Evolutionary conservation across 1,140 invertebrate genomes (phyloP).

Genomic region (Calephelis nemesis): DNA sequence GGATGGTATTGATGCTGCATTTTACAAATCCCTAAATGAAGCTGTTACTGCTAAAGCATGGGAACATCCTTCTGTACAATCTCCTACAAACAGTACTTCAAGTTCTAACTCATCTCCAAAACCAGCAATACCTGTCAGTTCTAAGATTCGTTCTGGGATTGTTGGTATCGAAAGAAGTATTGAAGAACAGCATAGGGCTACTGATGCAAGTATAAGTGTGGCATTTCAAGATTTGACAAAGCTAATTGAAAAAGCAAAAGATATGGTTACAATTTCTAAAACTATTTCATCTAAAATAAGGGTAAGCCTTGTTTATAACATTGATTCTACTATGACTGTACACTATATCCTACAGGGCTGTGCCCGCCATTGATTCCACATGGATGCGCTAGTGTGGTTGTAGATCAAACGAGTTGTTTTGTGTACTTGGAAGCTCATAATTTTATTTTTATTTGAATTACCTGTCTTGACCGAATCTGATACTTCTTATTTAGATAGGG

Average conservation of each 20-base stretch:
- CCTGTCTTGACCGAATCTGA: no score
- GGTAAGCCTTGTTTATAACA: conserved; percentile 71
- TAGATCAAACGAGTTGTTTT: no score
- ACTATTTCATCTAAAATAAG: conserved; percentile 96
- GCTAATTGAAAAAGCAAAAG: conserved; percentile 97
- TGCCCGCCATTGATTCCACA: no score
- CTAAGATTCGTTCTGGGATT: conserved; percentile 92
- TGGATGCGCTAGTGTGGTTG: no score
- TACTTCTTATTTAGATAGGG: no score
- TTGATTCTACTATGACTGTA: no score
- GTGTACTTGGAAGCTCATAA: no score
- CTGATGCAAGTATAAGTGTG: conserved; percentile 93
- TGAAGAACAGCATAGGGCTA: conserved; percentile 93
- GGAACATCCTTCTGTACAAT: conserved; percentile 72
- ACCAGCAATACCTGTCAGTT: conserved; percentile 62
- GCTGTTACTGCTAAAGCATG: conserved; percentile 82
- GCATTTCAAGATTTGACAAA: conserved; percentile 98
- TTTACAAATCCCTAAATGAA: conserved; percentile 83
- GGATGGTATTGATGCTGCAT: conserved; percentile 88
- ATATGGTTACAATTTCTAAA: conserved; percentile 96
- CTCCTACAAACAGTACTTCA: conserved; percentile 33
- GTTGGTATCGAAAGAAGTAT: conserved; percentile 96
- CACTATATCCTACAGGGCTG: no score
- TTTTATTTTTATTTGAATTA: no score
- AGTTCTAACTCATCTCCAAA: conserved; percentile 39